Evolutionary conservation across 64 coral and sea anemone genomes (phyloP).

Genomic region (Orbicella faveolata): DNA sequence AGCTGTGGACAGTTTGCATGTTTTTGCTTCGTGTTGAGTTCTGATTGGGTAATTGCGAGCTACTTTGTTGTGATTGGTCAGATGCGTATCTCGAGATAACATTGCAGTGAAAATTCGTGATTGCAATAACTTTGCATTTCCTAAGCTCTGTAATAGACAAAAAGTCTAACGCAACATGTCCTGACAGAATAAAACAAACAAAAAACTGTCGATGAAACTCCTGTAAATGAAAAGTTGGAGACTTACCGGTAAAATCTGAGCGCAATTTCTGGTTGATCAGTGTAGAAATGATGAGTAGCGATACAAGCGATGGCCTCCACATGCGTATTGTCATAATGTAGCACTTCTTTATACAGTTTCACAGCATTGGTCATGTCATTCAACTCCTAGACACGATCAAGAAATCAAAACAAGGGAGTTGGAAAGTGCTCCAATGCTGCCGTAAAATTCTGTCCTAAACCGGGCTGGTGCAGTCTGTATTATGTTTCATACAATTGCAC

Average conservation of each 20-base stretch:
- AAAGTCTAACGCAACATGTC: background rate
- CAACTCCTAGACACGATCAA: conserved; percentile 52
- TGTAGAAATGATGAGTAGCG: conserved; percentile 97
- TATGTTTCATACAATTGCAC: background rate
- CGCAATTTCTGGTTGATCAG: conserved; percentile 96
- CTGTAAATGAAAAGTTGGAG: background rate
- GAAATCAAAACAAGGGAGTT: too few relatives aligned
- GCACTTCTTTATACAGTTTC: conserved; percentile 81
- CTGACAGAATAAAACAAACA: background rate
- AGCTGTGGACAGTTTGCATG: too few relatives aligned
- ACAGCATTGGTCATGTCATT: conserved; percentile 88
- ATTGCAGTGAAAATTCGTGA: too few relatives aligned
- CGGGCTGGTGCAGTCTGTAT: too few relatives aligned
- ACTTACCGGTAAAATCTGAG: conserved; percentile 83
- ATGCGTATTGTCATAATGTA: conserved; percentile 92
- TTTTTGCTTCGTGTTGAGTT: too few relatives aligned
- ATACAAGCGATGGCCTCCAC: conserved; percentile 97
- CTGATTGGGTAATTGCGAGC: too few relatives aligned
- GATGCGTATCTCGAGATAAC: too few relatives aligned
- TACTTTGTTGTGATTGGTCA: too few relatives aligned
- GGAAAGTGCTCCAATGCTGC: too few relatives aligned
- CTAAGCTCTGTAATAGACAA: too few relatives aligned
- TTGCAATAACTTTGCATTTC: too few relatives aligned
- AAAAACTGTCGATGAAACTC: background rate
- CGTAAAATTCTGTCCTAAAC: too few relatives aligned